A percentile compares a stretch with the other conserved stretches of the same genome.
Evolutionary conservation across 2,888 invertebrate genomes (phyloP).

Genomic region (Yponomeuta plumbellus): DNA sequence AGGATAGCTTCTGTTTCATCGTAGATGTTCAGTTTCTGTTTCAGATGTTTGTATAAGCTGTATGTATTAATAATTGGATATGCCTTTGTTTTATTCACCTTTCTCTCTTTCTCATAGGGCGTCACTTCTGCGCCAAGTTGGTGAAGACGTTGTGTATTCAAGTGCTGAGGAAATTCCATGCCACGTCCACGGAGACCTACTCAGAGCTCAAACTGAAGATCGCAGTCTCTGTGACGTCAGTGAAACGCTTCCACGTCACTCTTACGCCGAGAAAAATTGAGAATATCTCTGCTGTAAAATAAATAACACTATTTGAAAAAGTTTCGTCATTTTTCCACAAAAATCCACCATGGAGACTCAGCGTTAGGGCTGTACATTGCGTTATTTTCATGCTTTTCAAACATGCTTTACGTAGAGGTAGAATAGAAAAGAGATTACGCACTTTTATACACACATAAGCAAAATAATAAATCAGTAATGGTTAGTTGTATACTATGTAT

Average conservation of each 20-base stretch:
- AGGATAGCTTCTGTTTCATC: no score
- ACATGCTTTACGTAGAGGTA: no score
- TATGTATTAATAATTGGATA: no score
- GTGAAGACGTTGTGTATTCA: conserved; percentile 50
- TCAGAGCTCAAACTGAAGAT: conserved; percentile 44
- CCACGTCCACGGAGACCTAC: conserved; percentile 40
- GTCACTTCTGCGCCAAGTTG: conserved; percentile 49
- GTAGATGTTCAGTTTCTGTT: no score
- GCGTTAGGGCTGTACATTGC: no score
- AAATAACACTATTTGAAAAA: not conserved
- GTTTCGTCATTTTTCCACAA: not conserved
- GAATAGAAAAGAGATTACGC: no score
- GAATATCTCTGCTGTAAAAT: not conserved
- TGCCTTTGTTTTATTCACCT: not conserved
- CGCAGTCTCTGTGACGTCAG: conserved; percentile 43
- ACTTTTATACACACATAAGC: no score
- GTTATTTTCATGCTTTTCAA: no score
- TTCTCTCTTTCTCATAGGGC: conserved; percentile 36
- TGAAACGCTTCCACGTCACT: conserved; percentile 41
- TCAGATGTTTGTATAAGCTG: no score
- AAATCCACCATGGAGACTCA: no score
- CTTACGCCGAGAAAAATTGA: conserved; percentile 35
- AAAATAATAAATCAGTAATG: no score
- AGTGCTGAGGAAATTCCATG: conserved; percentile 41
- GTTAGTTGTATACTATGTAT: no score